Percentiles rank a stretch among this genome's conserved stretches.
Evolutionary conservation across 1,140 invertebrate species (phyloP).

Genomic region (Araneus ventricosus): DNA sequence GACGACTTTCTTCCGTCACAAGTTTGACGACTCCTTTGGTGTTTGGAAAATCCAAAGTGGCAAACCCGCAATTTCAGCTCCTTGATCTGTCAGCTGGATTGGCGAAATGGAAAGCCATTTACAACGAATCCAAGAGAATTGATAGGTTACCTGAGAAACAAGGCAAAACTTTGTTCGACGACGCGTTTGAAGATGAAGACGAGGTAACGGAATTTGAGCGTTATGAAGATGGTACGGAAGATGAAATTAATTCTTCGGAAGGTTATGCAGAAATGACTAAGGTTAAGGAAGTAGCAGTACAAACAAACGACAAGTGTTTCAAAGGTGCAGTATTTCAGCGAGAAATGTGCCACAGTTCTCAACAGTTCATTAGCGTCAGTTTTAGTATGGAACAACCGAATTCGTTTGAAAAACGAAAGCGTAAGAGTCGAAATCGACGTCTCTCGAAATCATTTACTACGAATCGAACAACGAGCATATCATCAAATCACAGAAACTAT

Average conservation of each 20-base stretch:
- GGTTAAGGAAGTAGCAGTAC: neutral
- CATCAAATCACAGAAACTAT: neutral
- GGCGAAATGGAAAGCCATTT: slow-evolving; percentile 49
- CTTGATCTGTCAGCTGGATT: slow-evolving; percentile 54
- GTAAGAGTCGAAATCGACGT: neutral
- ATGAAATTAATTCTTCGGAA: slow-evolving; percentile 65
- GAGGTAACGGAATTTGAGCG: slow-evolving; percentile 52
- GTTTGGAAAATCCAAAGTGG: slow-evolving; percentile 37
- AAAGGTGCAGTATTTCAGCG: too few species aligned
- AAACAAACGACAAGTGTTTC: slow-evolving; percentile 10
- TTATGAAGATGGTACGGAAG: slow-evolving; percentile 61
- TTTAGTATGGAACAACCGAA: neutral
- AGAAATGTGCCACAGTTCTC: neutral
- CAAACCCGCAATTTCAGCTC: slow-evolving; percentile 26
- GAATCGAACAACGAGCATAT: neutral
- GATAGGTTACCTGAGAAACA: neutral
- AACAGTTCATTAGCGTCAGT: neutral
- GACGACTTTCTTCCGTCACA: slow-evolving; percentile 66
- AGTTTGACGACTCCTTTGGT: slow-evolving; percentile 45
- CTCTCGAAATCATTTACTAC: slow-evolving; percentile 59
- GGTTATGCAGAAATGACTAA: neutral
- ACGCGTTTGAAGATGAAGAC: slow-evolving; percentile 63
- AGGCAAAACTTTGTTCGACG: slow-evolving; percentile 48
- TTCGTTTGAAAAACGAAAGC: neutral
- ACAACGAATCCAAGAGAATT: neutral